These are phyloP conservation scores for Diplodus sargus DNA, from an alignment of 2,797 vertebrate species.

Conservation along the genomic window DNA sequence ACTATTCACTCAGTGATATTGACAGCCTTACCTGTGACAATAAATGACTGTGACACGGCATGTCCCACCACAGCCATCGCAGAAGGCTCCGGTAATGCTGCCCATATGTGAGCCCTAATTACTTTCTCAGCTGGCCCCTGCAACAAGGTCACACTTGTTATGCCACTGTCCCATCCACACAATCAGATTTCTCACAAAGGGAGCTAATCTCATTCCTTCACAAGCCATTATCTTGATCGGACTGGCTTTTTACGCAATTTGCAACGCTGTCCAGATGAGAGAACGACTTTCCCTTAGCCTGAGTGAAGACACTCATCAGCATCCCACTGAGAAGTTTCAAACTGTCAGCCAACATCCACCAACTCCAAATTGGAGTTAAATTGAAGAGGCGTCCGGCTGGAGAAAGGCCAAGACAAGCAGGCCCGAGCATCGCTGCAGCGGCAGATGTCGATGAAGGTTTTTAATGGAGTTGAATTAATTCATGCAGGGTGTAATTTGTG, in stretches of 20 bases:
- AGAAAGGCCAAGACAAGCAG: conserved; percentile 80
- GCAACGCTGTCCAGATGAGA: conserved; percentile 71
- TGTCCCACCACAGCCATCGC: conserved; percentile 40
- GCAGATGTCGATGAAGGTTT: conserved; percentile 81
- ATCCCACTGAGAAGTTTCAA: conserved; percentile 73
- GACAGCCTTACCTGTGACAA: conserved; percentile 56
- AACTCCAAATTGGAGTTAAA: conserved; percentile 78
- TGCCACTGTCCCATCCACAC: conserved; percentile 77
- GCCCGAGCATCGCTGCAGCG: conserved; percentile 48
- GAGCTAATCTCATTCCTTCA: conserved; percentile 86
- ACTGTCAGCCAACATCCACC: conserved; percentile 78
- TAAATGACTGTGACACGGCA: conserved; percentile 51
- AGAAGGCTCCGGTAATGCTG: conserved; percentile 40
- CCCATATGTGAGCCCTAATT: conserved; percentile 79
- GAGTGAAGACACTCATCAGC: conserved; percentile 68
- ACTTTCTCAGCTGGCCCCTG: conserved; percentile 72
- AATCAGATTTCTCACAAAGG: conserved; percentile 81
- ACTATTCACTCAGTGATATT: conserved; percentile 29
- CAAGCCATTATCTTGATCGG: conserved; percentile 85
- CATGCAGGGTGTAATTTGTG: conserved; percentile 70
- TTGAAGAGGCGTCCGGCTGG: conserved; percentile 79
- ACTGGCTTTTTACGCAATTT: conserved; percentile 70
- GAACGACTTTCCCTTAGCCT: conserved; percentile 75
- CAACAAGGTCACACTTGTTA: conserved; percentile 82
- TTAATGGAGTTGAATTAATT: conserved; percentile 80